These are phyloP conservation scores for Thaleichthys pacificus DNA, from an alignment of 2,797 vertebrate genomes.

Conservation along the genomic window DNA sequence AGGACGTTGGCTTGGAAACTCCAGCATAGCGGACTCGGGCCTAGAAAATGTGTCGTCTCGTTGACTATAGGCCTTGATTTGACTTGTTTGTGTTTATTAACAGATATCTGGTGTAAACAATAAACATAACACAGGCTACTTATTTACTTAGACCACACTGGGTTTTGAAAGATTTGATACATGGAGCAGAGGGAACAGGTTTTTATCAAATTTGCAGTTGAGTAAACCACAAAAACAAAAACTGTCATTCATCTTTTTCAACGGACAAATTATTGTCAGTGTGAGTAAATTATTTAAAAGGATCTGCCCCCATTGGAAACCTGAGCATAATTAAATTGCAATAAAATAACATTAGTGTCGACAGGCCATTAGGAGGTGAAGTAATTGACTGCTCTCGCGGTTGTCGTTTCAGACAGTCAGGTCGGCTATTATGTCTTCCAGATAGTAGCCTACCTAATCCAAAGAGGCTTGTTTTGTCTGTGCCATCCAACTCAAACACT, in stretches of 20 bases:
- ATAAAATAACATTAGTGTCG: conserved; percentile 84
- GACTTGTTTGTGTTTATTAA: too few relatives aligned
- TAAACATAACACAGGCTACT: conserved; percentile 18
- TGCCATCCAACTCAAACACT: neutral
- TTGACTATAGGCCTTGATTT: conserved; percentile 16
- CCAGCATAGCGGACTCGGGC: conserved; percentile 44
- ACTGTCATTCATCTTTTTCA: conserved; percentile 61
- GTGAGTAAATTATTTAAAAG: conserved; percentile 77
- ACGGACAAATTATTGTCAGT: conserved; percentile 76
- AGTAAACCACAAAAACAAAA: neutral
- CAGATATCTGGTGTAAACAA: too few relatives aligned
- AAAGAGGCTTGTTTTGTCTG: conserved; percentile 13
- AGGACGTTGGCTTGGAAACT: conserved; percentile 43
- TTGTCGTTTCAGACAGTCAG: conserved; percentile 66
- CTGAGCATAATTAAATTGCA: conserved; percentile 85
- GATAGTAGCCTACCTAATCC: conserved; percentile 10
- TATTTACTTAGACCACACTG: neutral
- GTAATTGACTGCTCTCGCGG: conserved; percentile 74
- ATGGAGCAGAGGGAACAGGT: conserved; percentile 34
- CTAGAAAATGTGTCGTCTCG: conserved; percentile 43
- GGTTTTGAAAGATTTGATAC: conserved; percentile 26
- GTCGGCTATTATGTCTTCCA: conserved; percentile 56
- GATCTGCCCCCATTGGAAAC: conserved; percentile 75
- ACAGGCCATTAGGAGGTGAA: conserved; percentile 77
- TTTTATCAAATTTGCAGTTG: conserved; percentile 50